These are phyloP conservation scores for Aporrectodea caliginosa DNA, from an alignment of 1,140 invertebrate genomes.

Conservation along the genomic window DNA sequence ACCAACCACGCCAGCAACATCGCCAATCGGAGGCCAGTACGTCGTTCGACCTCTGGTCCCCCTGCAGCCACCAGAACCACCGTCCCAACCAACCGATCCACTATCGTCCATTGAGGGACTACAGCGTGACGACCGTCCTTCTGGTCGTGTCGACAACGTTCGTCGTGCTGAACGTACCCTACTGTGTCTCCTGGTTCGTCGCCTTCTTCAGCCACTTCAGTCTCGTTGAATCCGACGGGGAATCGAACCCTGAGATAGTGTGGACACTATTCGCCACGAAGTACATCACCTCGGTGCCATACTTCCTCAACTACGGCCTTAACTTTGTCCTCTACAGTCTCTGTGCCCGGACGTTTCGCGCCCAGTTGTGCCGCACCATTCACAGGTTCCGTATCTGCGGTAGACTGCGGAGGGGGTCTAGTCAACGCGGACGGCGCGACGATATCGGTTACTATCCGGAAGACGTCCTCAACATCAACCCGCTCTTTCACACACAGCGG, in stretches of 20 bases:
- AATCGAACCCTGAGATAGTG: background rate
- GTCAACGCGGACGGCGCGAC: no score
- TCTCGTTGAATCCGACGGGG: background rate
- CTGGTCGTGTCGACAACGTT: slow-evolving; percentile 16
- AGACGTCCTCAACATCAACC: background rate
- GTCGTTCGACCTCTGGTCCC: background rate
- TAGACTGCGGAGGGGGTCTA: background rate
- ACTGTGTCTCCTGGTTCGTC: slow-evolving; percentile 13
- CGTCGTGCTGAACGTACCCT: slow-evolving; percentile 18
- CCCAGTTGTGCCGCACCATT: background rate
- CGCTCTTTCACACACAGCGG: background rate
- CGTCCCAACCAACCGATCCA: background rate
- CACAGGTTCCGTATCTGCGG: background rate
- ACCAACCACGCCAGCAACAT: background rate
- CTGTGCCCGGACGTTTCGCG: background rate
- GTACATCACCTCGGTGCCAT: slow-evolving; percentile 16
- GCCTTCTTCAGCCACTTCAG: background rate
- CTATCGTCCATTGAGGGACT: background rate
- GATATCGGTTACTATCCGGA: background rate
- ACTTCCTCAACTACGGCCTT: slow-evolving; percentile 18
- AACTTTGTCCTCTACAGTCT: slow-evolving; percentile 16
- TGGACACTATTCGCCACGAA: slow-evolving; percentile 3
- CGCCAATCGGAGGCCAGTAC: background rate
- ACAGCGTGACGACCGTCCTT: slow-evolving; percentile 1
- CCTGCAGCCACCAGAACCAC: background rate